These are phyloP conservation scores for Phrynosoma blainvillii DNA, from an alignment of 2,113 vertebrate genomes.

Conservation along the genomic window DNA sequence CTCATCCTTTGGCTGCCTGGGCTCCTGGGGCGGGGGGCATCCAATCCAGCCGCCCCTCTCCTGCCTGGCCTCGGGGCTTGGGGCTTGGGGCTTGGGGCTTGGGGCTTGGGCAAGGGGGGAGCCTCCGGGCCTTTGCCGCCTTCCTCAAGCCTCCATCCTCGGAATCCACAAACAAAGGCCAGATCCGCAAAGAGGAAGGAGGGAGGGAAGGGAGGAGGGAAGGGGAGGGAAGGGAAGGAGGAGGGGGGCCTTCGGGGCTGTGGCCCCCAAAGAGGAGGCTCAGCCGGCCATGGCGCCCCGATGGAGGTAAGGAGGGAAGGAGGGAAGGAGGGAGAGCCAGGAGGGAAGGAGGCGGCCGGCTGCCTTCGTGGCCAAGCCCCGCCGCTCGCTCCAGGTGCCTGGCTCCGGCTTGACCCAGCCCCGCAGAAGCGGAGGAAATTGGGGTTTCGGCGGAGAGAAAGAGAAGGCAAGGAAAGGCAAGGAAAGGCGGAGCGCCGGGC, in stretches of 20 bases:
- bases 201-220: slow-evolving; percentile 45
- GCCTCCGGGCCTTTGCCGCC: slow-evolving; percentile 45
- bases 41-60: neutral
- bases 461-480: neutral
- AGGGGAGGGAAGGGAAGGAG: slow-evolving; percentile 37
- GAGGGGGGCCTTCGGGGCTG: slow-evolving; percentile 12
- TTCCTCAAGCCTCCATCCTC: slow-evolving; percentile 56
- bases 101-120: slow-evolving; percentile 27
- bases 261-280: slow-evolving; percentile 17
- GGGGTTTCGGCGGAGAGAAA: neutral
- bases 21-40: too few species aligned
- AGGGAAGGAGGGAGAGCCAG: neutral
- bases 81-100: too few species aligned
- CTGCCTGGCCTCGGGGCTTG: too few species aligned
- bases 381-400: neutral
- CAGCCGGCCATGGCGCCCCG: neutral
- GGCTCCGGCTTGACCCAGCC: neutral
- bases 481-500: neutral
- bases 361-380: too few species aligned
- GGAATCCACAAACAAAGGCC: slow-evolving; percentile 38
- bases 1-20: neutral
- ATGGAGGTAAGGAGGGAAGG: fast-evolving
- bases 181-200: slow-evolving; percentile 52
- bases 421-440: slow-evolving; percentile 34
- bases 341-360: too few species aligned